A percentile compares a stretch with the other conserved stretches of the same genome.
Conservation (phyloP, 2,888 invertebrate species). For the Pseudoips prasinana region DNA sequence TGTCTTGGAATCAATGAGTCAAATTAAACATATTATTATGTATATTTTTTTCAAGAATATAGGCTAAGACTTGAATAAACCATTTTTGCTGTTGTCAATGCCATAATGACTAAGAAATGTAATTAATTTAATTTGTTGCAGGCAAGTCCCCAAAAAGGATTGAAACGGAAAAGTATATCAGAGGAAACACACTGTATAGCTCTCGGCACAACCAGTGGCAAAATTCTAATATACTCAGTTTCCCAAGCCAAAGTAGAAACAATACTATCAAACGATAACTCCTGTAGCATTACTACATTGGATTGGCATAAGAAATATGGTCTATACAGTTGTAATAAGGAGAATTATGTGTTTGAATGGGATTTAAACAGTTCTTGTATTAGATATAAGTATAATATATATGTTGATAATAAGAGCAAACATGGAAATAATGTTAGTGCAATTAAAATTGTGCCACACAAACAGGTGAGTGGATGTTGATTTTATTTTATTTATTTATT, state of each 20-base stretch:
- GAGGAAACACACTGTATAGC: constrained; percentile 80
- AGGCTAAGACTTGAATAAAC: too few relatives aligned
- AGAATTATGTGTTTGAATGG: constrained; percentile 81
- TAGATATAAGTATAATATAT: constrained; percentile 74
- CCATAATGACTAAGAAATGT: too few relatives aligned
- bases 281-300: constrained; percentile 64
- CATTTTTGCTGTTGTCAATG: too few relatives aligned
- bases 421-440: constrained; percentile 77
- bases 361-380: constrained; percentile 70
- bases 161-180: constrained; percentile 47
- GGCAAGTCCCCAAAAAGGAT: constrained; percentile 28
- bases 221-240: constrained; percentile 87
- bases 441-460: constrained; percentile 82
- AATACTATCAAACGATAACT: constrained; percentile 65
- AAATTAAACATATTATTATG: too few relatives aligned
- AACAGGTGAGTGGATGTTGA: constrained; percentile 52
- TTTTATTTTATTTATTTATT: neutral
- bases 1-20: too few relatives aligned
- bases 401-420: constrained; percentile 85
- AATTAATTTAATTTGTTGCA: constrained; percentile 12
- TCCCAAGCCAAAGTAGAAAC: constrained; percentile 84
- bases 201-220: constrained; percentile 88
- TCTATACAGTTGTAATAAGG: constrained; percentile 77
- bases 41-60: too few relatives aligned
- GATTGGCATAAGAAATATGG: constrained; percentile 81